Evolutionary conservation across 2,797 vertebrate genomes (phyloP).

Genomic region (Mus spretus): DNA sequence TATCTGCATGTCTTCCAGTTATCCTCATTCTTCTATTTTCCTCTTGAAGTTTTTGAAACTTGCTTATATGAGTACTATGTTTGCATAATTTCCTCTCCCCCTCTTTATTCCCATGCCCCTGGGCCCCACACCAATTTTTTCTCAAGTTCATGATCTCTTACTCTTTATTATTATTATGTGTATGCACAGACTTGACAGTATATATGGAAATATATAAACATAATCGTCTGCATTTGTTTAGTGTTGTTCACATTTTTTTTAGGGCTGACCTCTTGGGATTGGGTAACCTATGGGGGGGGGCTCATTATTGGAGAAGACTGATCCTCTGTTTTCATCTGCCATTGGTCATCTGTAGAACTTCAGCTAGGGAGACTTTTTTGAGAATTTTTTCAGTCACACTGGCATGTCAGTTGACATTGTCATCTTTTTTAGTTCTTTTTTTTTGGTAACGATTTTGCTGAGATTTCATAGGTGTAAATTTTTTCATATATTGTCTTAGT

Average conservation of each 20-base stretch:
- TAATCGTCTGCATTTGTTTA: not conserved
- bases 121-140: not conserved
- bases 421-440: not conserved
- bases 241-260: not conserved
- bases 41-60: not conserved
- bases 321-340: not conserved
- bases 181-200: not conserved
- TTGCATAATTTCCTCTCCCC: not conserved
- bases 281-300: rapidly evolving
- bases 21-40: not conserved
- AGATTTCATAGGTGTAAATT: not conserved
- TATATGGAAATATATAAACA: not conserved
- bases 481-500: not conserved
- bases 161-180: not conserved
- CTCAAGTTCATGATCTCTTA: not conserved
- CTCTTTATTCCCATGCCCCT: not conserved
- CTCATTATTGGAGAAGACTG: not conserved
- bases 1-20: not conserved
- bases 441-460: not conserved
- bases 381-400: not conserved
- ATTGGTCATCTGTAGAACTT: not conserved
- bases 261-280: not conserved
- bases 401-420: no score
- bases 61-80: not conserved
- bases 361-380: not conserved